Percentiles rank a stretch among this genome's conserved stretches.
Evolutionary conservation across 2,797 vertebrate species (phyloP).

Genomic region (Knipowitschia caucasica): DNA sequence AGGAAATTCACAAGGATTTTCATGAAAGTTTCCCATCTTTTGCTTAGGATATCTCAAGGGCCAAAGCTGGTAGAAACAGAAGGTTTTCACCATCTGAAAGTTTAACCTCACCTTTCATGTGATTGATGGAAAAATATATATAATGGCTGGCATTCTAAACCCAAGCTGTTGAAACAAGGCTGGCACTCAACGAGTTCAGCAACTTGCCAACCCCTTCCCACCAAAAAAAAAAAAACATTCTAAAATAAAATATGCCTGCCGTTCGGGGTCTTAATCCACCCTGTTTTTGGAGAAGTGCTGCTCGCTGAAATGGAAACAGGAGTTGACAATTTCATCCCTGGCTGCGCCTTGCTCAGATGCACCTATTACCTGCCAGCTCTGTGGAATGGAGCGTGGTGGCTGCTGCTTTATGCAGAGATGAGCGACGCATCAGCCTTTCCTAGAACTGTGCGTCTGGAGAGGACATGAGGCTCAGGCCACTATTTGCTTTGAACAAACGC

Average conservation of each 20-base stretch:
- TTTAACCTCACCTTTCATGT: too few relatives aligned
- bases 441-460: not conserved
- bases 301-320: conserved; percentile 1
- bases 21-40: too few relatives aligned
- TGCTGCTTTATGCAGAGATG: not conserved
- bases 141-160: too few relatives aligned
- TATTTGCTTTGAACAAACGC: too few relatives aligned
- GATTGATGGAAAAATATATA: too few relatives aligned
- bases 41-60: too few relatives aligned
- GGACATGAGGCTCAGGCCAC: not conserved
- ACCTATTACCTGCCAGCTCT: conserved; percentile 19
- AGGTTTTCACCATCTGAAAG: too few relatives aligned
- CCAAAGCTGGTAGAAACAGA: too few relatives aligned
- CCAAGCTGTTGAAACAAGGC: too few relatives aligned
- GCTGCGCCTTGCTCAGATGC: conserved; percentile 11
- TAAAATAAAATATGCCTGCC: not conserved
- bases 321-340: conserved; percentile 26
- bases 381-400: conserved; percentile 13
- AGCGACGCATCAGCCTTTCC: conserved; percentile 3
- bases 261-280: not conserved
- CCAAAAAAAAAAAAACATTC: not conserved
- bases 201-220: not conserved
- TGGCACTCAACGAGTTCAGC: too few relatives aligned
- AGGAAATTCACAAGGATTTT: too few relatives aligned
- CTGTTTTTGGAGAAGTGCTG: not conserved